Evolutionary conservation across 2,113 vertebrate species (phyloP).

Genomic region (Rhinolophus sinicus): DNA sequence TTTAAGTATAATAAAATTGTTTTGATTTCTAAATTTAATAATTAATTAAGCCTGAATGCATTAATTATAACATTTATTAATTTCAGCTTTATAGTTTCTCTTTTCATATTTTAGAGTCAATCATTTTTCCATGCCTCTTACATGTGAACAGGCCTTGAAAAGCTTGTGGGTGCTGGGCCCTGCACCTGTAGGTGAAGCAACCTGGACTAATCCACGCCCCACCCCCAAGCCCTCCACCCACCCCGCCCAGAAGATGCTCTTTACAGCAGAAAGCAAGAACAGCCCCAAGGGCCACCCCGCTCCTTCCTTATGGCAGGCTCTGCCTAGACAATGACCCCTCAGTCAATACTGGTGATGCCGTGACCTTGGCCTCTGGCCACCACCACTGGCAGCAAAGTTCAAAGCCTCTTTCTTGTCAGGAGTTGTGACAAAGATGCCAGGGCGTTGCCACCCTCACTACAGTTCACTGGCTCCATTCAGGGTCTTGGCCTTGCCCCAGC

Average conservation of each 20-base stretch:
- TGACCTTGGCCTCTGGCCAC: constrained; percentile 56
- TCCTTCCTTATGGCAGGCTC: background rate
- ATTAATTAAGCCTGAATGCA: constrained; percentile 63
- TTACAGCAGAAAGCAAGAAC: background rate
- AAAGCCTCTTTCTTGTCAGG: constrained; percentile 65
- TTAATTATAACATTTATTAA: constrained; percentile 65
- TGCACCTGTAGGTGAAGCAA: background rate
- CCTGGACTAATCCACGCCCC: background rate
- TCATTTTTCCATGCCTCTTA: constrained; percentile 21
- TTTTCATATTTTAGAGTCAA: constrained; percentile 26
- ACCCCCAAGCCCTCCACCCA: background rate
- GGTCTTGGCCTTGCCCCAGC: background rate
- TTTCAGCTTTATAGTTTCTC: constrained; percentile 44
- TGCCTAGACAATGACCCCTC: background rate
- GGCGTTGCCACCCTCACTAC: background rate
- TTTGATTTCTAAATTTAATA: constrained; percentile 69
- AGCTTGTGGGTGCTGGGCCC: background rate
- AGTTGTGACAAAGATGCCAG: background rate
- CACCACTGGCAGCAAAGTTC: constrained; percentile 49
- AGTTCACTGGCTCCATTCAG: background rate
- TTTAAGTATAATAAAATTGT: constrained; percentile 62
- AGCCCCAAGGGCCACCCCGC: background rate
- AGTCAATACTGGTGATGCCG: constrained; percentile 35
- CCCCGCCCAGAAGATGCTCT: background rate
- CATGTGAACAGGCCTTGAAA: background rate